Percentiles rank a stretch among this genome's conserved stretches.
These are phyloP conservation scores for Xylocampa areola DNA, from an alignment of 2,888 invertebrate species.

Conservation along the genomic window DNA sequence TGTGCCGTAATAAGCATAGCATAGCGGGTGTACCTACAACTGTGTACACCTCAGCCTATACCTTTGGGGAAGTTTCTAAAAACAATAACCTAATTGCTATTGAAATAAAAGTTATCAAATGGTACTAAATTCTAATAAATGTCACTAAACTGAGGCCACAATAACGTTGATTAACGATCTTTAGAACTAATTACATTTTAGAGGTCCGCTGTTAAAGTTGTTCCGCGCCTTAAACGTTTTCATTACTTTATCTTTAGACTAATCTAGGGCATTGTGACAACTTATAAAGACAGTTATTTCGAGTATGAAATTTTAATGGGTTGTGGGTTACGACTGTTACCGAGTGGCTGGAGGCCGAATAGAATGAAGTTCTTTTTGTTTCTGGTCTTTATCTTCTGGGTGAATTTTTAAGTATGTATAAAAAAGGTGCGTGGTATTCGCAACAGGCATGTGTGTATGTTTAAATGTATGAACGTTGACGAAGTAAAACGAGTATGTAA, in stretches of 20 bases:
- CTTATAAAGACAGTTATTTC: conserved; percentile 4
- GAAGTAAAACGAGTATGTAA: no score
- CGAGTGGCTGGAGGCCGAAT: no score
- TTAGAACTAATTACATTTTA: conserved; percentile 53
- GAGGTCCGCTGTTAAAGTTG: conserved; percentile 43
- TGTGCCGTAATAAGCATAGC: no score
- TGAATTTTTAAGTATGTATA: no score
- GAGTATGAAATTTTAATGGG: not conserved
- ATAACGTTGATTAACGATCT: conserved; percentile 53
- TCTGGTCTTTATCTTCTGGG: no score
- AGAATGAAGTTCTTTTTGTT: no score
- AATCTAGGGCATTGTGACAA: conserved; percentile 33
- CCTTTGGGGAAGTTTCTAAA: no score
- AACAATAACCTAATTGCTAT: conserved; percentile 5
- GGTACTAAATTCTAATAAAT: conserved; percentile 40
- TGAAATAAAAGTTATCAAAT: conserved; percentile 23
- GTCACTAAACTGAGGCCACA: conserved; percentile 41
- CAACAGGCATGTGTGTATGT: no score
- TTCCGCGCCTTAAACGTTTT: conserved; percentile 29
- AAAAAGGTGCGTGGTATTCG: no score
- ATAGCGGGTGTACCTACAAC: no score
- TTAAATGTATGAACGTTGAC: no score
- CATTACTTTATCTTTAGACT: conserved; percentile 40
- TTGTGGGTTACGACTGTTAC: not conserved
- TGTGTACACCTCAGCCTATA: no score